Conservation (phyloP, 2,113 vertebrate species). For the Zonotrichia leucophrys region DNA sequence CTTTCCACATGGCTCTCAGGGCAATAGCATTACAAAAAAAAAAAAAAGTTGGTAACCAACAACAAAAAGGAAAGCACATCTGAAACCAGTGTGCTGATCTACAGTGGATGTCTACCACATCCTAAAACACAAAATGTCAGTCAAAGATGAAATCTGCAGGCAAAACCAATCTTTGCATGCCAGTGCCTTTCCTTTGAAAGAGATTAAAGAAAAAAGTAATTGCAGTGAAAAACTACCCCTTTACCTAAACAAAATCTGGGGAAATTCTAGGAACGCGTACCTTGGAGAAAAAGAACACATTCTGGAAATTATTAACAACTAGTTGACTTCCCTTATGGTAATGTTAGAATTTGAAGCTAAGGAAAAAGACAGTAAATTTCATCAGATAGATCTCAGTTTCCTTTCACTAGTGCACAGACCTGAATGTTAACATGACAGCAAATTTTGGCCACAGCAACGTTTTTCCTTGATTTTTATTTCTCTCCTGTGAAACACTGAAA, state of each 20-base stretch:
- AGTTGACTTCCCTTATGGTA: neutral
- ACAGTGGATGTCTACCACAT: conserved; percentile 8
- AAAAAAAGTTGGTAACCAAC: neutral
- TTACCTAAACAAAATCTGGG: neutral
- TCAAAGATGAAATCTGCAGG: conserved; percentile 27
- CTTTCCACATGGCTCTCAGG: neutral
- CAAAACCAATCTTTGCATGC: conserved; percentile 18
- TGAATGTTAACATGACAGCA: neutral
- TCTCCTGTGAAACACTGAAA: neutral
- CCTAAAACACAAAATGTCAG: conserved; percentile 24
- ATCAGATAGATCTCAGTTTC: neutral
- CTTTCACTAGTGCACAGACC: neutral
- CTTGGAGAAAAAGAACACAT: neutral
- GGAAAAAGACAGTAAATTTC: neutral
- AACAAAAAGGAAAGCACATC: conserved; percentile 36
- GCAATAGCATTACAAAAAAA: neutral
- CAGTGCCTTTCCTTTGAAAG: conserved; percentile 9
- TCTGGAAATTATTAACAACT: conserved; percentile 6
- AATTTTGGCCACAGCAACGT: neutral
- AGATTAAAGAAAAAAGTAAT: neutral
- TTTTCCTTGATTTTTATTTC: neutral
- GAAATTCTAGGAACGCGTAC: neutral
- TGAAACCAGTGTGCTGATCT: conserved; percentile 17
- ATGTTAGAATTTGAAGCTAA: neutral
- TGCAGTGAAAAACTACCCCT: neutral